phyloP scores from a whole-genome alignment of 2,797 vertebrate species.

The Scomberomorus guttatus region DNA sequence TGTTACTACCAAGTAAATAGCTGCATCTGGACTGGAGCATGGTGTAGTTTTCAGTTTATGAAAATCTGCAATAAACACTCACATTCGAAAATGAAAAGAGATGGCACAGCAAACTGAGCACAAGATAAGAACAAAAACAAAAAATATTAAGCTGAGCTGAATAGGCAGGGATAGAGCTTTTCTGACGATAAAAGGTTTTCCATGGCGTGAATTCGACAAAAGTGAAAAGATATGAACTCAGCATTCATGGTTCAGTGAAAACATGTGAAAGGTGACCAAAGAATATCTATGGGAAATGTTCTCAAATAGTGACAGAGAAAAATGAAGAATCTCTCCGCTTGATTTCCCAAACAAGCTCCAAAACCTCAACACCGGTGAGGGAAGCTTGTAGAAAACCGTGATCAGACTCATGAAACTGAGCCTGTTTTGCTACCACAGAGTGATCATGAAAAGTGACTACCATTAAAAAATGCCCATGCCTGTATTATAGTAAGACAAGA shows the following conservation, averaged over 20 bases:
- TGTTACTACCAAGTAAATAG: background rate
- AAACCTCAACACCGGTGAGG: background rate
- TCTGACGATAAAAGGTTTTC: background rate
- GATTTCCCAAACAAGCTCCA: background rate
- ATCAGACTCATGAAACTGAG: conserved; percentile 52
- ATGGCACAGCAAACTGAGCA: conserved; percentile 33
- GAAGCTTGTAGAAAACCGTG: background rate
- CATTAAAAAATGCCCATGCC: background rate
- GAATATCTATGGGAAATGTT: background rate
- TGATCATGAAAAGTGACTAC: background rate
- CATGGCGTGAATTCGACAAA: background rate
- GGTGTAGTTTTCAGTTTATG: background rate
- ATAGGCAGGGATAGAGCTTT: background rate
- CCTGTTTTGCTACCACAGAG: background rate
- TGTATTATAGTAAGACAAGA: background rate
- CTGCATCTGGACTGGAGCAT: background rate
- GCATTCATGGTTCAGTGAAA: background rate
- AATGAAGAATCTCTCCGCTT: background rate
- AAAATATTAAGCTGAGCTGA: background rate
- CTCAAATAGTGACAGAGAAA: conserved; percentile 4
- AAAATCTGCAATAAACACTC: background rate
- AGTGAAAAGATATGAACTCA: background rate
- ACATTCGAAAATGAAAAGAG: background rate
- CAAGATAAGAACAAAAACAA: background rate
- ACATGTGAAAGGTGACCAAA: background rate